These are phyloP conservation scores for Toxotes lorentzi DNA, from an alignment of 2,797 vertebrate genomes.

Conservation along the genomic window DNA sequence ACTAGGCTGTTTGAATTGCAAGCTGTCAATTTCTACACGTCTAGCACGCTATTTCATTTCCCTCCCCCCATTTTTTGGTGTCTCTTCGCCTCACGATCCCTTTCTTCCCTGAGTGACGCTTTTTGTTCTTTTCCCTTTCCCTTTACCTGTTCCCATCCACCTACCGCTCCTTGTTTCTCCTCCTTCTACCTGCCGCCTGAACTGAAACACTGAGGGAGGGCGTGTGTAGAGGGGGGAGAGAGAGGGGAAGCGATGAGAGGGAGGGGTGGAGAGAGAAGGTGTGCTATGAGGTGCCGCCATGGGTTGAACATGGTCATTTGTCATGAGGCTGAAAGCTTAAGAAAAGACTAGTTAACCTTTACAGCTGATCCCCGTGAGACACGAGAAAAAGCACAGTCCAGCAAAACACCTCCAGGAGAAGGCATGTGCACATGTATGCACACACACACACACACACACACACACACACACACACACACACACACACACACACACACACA, in stretches of 20 bases:
- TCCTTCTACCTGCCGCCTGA: slow-evolving; percentile 56
- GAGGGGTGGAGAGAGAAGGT: slow-evolving; percentile 69
- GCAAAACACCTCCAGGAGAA: slow-evolving; percentile 78
- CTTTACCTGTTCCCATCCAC: slow-evolving; percentile 40
- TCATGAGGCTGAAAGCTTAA: slow-evolving; percentile 89
- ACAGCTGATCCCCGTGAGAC: slow-evolving; percentile 82
- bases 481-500: slow-evolving; percentile 9
- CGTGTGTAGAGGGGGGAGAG: slow-evolving; percentile 17
- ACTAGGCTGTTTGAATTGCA: slow-evolving; percentile 27
- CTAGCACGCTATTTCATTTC: slow-evolving; percentile 27
- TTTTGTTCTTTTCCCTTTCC: slow-evolving; percentile 38
- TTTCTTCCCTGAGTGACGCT: slow-evolving; percentile 41
- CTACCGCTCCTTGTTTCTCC: slow-evolving; percentile 52
- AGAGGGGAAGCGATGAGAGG: slow-evolving; percentile 23
- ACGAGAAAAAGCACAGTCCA: slow-evolving; percentile 68
- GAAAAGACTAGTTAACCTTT: slow-evolving; percentile 91
- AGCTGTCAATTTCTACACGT: slow-evolving; percentile 28
- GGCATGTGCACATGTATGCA: not conserved
- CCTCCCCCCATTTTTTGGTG: not conserved
- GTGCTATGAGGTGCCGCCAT: slow-evolving; percentile 78
- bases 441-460: not conserved
- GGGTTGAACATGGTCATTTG: slow-evolving; percentile 87
- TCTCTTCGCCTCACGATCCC: slow-evolving; percentile 15
- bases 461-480: slow-evolving; percentile 6
- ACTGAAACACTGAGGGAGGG: slow-evolving; percentile 54